phyloP scores from a whole-genome alignment of 2,113 vertebrate genomes.

The Hassar affinis region DNA sequence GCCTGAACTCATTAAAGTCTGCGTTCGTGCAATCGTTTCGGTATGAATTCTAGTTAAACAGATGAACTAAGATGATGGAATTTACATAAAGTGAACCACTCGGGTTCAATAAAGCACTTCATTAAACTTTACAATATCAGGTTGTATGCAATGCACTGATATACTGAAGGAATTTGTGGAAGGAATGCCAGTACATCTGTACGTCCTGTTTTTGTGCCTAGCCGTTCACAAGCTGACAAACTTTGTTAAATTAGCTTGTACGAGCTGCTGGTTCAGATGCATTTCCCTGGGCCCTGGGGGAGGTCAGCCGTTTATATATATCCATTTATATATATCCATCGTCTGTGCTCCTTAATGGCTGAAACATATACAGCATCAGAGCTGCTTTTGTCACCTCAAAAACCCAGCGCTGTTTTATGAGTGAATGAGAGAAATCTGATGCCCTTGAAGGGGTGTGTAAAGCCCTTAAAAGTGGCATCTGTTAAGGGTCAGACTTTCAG shows the following conservation, averaged over 20 bases:
- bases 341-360: conserved; percentile 39
- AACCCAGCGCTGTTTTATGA: conserved; percentile 50
- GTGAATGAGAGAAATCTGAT: conserved; percentile 37
- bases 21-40: neutral
- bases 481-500: neutral
- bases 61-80: neutral
- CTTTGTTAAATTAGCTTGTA: conserved; percentile 25
- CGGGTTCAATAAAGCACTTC: neutral
- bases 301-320: neutral
- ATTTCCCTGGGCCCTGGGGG: neutral
- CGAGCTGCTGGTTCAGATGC: neutral
- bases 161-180: neutral
- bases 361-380: conserved; percentile 47
- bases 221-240: conserved; percentile 47
- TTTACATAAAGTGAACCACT: neutral
- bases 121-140: neutral
- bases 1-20: neutral
- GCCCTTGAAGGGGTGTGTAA: neutral
- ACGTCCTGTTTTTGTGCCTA: conserved; percentile 36
- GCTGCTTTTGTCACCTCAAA: conserved; percentile 35
- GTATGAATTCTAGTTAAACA: neutral
- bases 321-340: too few relatives aligned
- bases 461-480: neutral
- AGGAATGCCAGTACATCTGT: neutral
- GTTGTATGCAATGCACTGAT: neutral